Evolutionary conservation across 1,140 invertebrate species (phyloP), one percentile per base, ranked within the genome.

Genomic region (Drosophila bocqueti): DNA sequence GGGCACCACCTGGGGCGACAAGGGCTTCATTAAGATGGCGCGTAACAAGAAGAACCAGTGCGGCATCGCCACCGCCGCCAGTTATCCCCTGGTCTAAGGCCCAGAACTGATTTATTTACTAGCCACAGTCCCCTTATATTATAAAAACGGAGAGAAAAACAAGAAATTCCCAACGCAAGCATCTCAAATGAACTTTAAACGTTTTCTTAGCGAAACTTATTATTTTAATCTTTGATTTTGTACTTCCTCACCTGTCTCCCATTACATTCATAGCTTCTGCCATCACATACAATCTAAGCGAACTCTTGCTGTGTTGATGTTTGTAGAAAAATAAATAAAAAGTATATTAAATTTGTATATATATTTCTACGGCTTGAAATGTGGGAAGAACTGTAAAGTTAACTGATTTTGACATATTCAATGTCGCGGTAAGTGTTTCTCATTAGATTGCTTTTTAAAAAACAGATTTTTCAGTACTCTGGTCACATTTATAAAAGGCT

Each of bases 1-100:
- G 97, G 96, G 96, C 29, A 93, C 93, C 67, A 94, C 93, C 2
- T 99, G 98, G 98, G 98, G 98, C 26, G 94, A 96, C 31, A 83
- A 96, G 4, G 98, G 98, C 29, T 99, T 97, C 94, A 97, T 99
- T 78, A 96, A 96, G 93, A 99, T 99, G 95, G 94, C 96, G 6
- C 95, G 98, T 78, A 98, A 99, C 93, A 95, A 95, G 79, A 81
- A 96, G 2, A 99, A 99, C 93, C 95, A 96, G 86, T 99, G 98
- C 93, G 98, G 98, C 85, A 96, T 99, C 92, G 98, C 98, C 34
- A 95, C 96, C 18, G 92, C 94, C 59, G 96, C 98, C 66, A 96
- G 96, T 80, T 98, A 97, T 93, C 97, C 97, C 46, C 93, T 97
- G 69, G 97, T 98, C 78, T 97, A 96, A 62, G 21, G 21, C 11